phyloP scores from a whole-genome alignment of 2,113 vertebrate species.

The Sialia sialis region DNA sequence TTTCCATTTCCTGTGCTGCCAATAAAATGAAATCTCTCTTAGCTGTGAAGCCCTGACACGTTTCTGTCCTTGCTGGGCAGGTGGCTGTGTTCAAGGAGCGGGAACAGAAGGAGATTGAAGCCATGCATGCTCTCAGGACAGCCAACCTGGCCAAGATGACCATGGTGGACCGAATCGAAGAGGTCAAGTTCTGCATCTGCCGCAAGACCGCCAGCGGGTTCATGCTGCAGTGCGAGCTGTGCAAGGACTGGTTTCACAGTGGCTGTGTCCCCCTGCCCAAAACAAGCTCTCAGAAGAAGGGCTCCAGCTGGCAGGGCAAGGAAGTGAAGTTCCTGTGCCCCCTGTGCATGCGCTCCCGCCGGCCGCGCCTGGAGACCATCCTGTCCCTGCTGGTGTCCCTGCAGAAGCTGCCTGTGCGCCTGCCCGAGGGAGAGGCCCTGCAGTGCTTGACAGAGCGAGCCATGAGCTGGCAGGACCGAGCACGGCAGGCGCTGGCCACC shows the following conservation, averaged over 20 bases:
- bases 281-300: conserved; percentile 88
- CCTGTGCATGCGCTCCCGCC: conserved; percentile 90
- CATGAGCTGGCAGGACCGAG: conserved; percentile 98
- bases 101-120: conserved; percentile 92
- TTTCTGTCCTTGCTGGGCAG: conserved; percentile 42
- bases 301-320: conserved; percentile 90
- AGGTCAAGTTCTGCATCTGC: conserved; percentile 95
- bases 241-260: conserved; percentile 98
- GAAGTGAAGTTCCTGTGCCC: conserved; percentile 96
- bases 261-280: conserved; percentile 93
- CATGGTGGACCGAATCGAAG: conserved; percentile 95
- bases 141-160: conserved; percentile 97
- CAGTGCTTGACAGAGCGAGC: conserved; percentile 96
- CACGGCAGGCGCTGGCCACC: conserved; percentile 90
- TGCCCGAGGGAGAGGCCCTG: conserved; percentile 93
- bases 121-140: conserved; percentile 90
- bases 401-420: conserved; percentile 92
- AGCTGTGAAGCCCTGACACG: background rate
- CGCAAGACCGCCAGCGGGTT: conserved; percentile 92
- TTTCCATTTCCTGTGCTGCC: background rate
- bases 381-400: conserved; percentile 92
- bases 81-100: conserved; percentile 92
- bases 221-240: conserved; percentile 97
- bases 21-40: background rate
- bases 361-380: conserved; percentile 95